phyloP scores from a whole-genome alignment of 2,888 invertebrate species.

The Baronia brevicornis region DNA sequence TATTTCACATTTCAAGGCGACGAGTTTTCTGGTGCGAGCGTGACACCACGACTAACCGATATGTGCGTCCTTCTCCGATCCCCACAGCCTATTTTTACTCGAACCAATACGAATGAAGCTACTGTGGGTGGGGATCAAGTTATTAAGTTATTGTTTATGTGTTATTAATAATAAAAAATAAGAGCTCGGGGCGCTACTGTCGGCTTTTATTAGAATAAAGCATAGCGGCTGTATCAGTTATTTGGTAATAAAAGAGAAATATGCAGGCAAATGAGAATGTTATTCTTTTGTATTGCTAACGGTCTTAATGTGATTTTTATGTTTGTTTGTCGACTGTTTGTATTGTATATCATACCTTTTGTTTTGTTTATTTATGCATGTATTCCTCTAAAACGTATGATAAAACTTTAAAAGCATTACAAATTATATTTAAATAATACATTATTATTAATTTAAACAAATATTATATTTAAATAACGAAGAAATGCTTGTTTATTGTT shows the following conservation, averaged over 20 bases:
- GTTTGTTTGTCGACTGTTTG: slow-evolving; percentile 40
- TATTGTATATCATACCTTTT: slow-evolving; percentile 18
- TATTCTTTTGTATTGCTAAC: slow-evolving; percentile 40
- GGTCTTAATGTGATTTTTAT: slow-evolving; percentile 50
- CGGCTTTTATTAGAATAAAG: slow-evolving; percentile 50
- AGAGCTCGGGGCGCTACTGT: slow-evolving; percentile 33
- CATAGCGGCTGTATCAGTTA: slow-evolving; percentile 41
- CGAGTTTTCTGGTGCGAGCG: slow-evolving; percentile 54
- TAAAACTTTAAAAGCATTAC: too few species aligned
- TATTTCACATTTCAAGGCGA: slow-evolving; percentile 69
- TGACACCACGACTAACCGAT: slow-evolving; percentile 34
- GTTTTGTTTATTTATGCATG: slow-evolving; percentile 5
- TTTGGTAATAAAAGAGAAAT: slow-evolving; percentile 46
- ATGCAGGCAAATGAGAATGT: slow-evolving; percentile 57
- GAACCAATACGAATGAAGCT: slow-evolving; percentile 62
- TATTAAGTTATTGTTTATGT: slow-evolving; percentile 74
- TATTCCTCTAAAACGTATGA: too few species aligned
- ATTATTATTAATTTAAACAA: too few species aligned
- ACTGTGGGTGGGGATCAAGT: slow-evolving; percentile 63
- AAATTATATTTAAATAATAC: too few species aligned
- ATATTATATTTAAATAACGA: too few species aligned
- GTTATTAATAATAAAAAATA: slow-evolving; percentile 71
- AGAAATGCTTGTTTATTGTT: too few species aligned
- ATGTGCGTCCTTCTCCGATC: slow-evolving; percentile 46
- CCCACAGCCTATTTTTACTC: slow-evolving; percentile 69